Evolutionary conservation across 2,888 invertebrate species (phyloP).

Genomic region (Oscheius sp.): DNA sequence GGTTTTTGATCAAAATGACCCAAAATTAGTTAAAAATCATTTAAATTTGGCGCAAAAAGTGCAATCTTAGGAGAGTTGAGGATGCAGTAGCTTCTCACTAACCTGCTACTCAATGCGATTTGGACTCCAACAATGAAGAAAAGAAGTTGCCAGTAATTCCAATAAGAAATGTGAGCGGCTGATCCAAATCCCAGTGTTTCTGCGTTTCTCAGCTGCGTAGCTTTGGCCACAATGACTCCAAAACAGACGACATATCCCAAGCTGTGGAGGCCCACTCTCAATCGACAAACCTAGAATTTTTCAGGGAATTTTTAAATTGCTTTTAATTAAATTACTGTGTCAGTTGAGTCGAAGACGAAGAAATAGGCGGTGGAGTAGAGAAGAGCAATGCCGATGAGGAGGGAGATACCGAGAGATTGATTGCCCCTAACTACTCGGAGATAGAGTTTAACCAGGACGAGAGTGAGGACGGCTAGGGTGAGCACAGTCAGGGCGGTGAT

Average conservation of each 20-base stretch:
- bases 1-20: background rate
- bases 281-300: slow-evolving; percentile 42
- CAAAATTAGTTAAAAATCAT: too few species aligned
- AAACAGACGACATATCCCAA: slow-evolving; percentile 67
- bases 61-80: too few species aligned
- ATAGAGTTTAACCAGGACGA: slow-evolving; percentile 61
- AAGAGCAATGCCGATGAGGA: slow-evolving; percentile 64
- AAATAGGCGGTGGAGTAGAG: slow-evolving; percentile 65
- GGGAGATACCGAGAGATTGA: slow-evolving; percentile 68
- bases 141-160: slow-evolving; percentile 69
- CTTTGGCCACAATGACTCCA: slow-evolving; percentile 69
- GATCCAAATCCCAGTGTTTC: slow-evolving; percentile 62
- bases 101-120: slow-evolving; percentile 60
- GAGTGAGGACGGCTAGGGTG: slow-evolving; percentile 54
- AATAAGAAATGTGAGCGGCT: slow-evolving; percentile 64
- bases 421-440: slow-evolving; percentile 65
- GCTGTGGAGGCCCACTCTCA: slow-evolving; percentile 59
- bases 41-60: too few species aligned
- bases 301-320: background rate
- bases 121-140: slow-evolving; percentile 69
- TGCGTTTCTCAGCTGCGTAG: slow-evolving; percentile 65
- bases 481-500: slow-evolving; percentile 53
- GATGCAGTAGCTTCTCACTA: too few species aligned
- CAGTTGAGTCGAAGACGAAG: slow-evolving; percentile 65
- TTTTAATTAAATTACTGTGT: slow-evolving; percentile 38